A percentile compares a stretch with the other conserved stretches of the same genome.
Conservation (phyloP, 2,888 invertebrate species). For the Campaea margaritaria region DNA sequence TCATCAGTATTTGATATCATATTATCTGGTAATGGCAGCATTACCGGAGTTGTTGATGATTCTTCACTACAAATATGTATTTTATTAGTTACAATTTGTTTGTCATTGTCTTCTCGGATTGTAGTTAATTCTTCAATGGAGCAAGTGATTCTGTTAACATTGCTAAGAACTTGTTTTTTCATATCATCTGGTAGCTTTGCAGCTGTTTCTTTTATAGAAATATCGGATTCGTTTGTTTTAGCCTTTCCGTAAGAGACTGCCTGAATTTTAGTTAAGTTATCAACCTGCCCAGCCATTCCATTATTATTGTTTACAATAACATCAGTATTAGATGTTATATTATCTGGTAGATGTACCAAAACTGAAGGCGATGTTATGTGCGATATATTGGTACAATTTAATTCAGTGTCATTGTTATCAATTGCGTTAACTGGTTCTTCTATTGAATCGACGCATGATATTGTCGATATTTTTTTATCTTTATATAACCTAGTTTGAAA, state of each 20-base stretch:
- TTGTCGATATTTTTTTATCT: not conserved
- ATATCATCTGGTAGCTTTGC: not conserved
- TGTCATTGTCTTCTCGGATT: not conserved
- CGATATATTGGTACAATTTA: not conserved
- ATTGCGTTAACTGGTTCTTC: no score
- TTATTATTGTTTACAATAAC: not conserved
- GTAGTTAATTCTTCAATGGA: not conserved
- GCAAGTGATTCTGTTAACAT: not conserved
- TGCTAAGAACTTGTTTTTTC: not conserved
- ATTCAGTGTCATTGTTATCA: not conserved
- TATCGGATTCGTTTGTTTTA: not conserved
- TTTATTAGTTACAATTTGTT: not conserved
- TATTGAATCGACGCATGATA: not conserved
- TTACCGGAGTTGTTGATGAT: not conserved
- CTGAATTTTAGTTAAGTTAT: not conserved
- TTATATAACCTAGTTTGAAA: no score
- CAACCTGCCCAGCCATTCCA: not conserved
- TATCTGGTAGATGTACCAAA: not conserved
- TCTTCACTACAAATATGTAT: not conserved
- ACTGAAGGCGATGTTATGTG: no score
- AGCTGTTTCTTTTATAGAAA: not conserved
- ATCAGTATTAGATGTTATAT: not conserved
- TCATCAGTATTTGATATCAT: constrained; percentile 8
- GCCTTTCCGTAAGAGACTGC: not conserved
- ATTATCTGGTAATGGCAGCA: constrained; percentile 1